Evolutionary conservation across 2,797 vertebrate genomes (phyloP).

Genomic region (Tympanoctomys barrerae): DNA sequence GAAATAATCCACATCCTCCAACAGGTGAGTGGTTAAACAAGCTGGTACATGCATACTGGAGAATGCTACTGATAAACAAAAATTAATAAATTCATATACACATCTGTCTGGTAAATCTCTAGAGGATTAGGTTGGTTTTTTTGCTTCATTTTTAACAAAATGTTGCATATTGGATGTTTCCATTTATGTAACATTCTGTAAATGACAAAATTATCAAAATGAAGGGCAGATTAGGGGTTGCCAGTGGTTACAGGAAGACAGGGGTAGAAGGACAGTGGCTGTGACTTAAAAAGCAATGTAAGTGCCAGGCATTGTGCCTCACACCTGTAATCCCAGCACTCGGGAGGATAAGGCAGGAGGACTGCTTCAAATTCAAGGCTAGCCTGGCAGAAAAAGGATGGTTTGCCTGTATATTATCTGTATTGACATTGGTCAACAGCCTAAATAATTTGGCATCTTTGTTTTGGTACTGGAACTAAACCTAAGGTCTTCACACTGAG

Average conservation of each 20-base stretch:
- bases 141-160: not conserved
- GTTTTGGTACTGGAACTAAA: not conserved
- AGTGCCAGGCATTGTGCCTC: too few relatives aligned
- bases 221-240: not conserved
- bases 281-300: not conserved
- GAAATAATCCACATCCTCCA: not conserved
- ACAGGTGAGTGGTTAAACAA: not conserved
- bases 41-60: not conserved
- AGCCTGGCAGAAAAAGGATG: not conserved
- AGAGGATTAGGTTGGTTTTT: not conserved
- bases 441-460: not conserved
- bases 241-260: not conserved
- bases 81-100: not conserved
- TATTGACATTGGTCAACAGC: not conserved
- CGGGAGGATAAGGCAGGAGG: not conserved
- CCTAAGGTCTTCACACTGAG: not conserved
- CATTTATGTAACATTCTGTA: not conserved
- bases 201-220: not conserved
- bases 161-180: not conserved
- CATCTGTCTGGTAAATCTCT: not conserved
- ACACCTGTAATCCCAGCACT: not conserved
- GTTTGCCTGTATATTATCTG: not conserved
- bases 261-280: not conserved
- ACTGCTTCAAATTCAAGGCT: not conserved
- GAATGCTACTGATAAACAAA: not conserved